These are phyloP conservation scores for Poecilobothrus nobilitatus DNA, from an alignment of 2,888 invertebrate species.

Conservation along the genomic window DNA sequence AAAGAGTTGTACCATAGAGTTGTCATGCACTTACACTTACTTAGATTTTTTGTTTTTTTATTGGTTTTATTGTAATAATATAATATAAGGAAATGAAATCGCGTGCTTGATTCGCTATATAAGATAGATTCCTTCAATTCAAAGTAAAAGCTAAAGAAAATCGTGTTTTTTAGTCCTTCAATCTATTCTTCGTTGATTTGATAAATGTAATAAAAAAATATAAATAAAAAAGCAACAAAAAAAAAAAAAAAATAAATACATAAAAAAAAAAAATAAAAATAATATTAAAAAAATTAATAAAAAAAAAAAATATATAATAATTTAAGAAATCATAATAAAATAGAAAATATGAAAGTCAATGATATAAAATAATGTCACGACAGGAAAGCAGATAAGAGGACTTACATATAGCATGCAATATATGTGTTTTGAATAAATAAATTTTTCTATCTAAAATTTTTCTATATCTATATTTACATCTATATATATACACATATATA, in stretches of 20 bases:
- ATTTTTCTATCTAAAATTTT: no score
- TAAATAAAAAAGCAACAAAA: no score
- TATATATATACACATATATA: no score
- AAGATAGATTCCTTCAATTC: background rate
- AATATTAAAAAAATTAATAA: no score
- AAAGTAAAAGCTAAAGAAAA: background rate
- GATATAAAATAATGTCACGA: slow-evolving; percentile 22
- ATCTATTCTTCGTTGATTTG: slow-evolving; percentile 1
- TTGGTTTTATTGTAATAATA: background rate
- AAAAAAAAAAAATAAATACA: no score
- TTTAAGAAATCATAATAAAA: slow-evolving; percentile 10
- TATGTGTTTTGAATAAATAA: background rate
- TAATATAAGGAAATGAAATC: slow-evolving; percentile 2
- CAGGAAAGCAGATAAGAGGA: slow-evolving; percentile 19
- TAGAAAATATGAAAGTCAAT: slow-evolving; percentile 13
- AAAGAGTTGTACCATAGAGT: no score
- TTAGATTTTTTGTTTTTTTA: no score
- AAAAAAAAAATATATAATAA: background rate
- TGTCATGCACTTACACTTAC: no score
- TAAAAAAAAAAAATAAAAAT: no score
- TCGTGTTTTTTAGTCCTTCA: slow-evolving; percentile 6
- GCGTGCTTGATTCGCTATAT: slow-evolving; percentile 4
- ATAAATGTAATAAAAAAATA: no score
- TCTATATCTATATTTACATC: no score
- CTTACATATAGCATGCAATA: background rate